Base-by-base conservation (phyloP, 2,113 vertebrate genomes). In the Pseudolaguvia tuberculata region DNA sequence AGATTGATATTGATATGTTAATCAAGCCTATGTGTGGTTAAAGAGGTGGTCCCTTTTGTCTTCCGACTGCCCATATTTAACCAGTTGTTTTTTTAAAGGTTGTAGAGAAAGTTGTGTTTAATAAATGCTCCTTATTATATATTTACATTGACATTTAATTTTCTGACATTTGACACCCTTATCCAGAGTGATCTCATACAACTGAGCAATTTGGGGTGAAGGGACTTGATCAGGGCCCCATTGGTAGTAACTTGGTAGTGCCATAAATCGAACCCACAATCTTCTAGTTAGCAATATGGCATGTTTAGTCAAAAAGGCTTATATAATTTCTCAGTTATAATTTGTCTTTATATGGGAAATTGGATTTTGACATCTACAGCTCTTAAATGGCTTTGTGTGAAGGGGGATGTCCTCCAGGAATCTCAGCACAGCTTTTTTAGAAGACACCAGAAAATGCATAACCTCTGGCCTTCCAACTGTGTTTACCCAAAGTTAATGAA, bases 401-500 rank as follows among this genome's bases (percentile, higher is more conserved):
- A 77, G 53, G 67, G 76, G 73, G 47, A 45, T 78, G 48, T 66
- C 56, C 66, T 69, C 45, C 18, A 72, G 68, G 47, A 67, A 72
- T 53, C 70, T 23, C 70, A 61, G 48, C 21, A 9, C 57, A 39
- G 59, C 27, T 77, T 73, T 83, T 77, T 69, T 59, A 83, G 75
- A 83, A 78, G 47, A 57, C 51, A 75, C 42, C 62, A 70, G 71
- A 78, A 69, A 77, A 70, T 50, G 59, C 17, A 48, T 76, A 77
- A 72, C 75, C 70, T 66, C 69, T 78, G 39, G 13, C 61, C 71
- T 35, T 52, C 35, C 18, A 6, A 47, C 57, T 79, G 83, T 91
- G 86, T 91, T 91, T 89, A 88, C 84, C 86, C 86, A 86, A 83
- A 88, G 88, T 89, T 90, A 91, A 90, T 90, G 89, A 91, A 89